These are phyloP conservation scores for Stenodera caucasica DNA, from an alignment of 2,888 invertebrate species.

Conservation along the genomic window DNA sequence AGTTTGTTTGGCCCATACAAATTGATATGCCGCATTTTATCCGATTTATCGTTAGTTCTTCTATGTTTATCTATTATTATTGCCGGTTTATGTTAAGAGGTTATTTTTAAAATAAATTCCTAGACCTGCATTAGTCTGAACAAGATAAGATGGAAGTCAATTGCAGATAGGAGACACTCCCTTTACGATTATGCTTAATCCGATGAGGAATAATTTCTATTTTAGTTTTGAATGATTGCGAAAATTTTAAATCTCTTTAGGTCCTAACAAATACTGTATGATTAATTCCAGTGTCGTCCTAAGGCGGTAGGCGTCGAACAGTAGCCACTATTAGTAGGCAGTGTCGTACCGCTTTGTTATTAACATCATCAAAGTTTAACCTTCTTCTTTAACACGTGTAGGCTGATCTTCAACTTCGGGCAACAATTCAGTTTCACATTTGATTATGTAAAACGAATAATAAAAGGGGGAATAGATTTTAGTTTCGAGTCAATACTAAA, in stretches of 20 bases:
- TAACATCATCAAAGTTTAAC: slow-evolving; percentile 32
- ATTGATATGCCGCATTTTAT: slow-evolving; percentile 37
- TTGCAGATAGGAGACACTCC: slow-evolving; percentile 29
- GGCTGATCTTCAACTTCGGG: slow-evolving; percentile 18
- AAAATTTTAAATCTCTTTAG: not conserved
- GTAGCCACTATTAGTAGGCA: slow-evolving; percentile 37
- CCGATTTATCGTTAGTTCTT: slow-evolving; percentile 31
- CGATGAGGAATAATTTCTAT: too few relatives aligned
- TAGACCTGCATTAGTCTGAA: slow-evolving; percentile 44
- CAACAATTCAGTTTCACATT: slow-evolving; percentile 14
- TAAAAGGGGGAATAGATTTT: not conserved
- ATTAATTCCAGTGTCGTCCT: slow-evolving; percentile 27
- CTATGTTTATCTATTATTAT: slow-evolving; percentile 24
- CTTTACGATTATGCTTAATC: not conserved
- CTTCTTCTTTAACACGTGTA: slow-evolving; percentile 27
- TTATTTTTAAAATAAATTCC: slow-evolving; percentile 42
- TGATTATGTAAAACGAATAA: not conserved
- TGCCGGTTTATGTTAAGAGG: slow-evolving; percentile 27
- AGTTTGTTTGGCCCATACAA: slow-evolving; percentile 35
- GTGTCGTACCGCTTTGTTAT: slow-evolving; percentile 37
- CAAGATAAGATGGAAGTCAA: slow-evolving; percentile 37
- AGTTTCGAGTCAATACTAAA: slow-evolving; percentile 14
- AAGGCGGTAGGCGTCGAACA: slow-evolving; percentile 36
- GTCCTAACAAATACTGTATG: not conserved
- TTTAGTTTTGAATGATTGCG: not conserved